Percentiles rank a stretch among this genome's conserved stretches.
These are phyloP conservation scores for Bhutanitis thaidina DNA, from an alignment of 2,888 invertebrate species.

Conservation along the genomic window DNA sequence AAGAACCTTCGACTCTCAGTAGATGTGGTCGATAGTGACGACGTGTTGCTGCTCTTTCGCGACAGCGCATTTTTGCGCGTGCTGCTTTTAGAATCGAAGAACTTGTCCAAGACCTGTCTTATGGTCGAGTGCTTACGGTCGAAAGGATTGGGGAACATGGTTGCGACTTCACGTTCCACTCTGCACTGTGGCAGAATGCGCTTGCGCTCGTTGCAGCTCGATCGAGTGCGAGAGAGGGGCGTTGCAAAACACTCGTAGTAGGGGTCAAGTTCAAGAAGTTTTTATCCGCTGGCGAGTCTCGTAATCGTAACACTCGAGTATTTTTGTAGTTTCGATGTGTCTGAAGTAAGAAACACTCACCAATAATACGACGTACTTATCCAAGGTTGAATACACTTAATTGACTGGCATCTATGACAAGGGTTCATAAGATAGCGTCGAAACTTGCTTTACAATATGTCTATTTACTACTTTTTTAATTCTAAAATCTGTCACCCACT, in stretches of 20 bases:
- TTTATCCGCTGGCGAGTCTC: conserved; percentile 19
- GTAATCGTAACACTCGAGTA: conserved; percentile 18
- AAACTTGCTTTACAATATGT: too few species aligned
- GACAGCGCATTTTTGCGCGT: conserved; percentile 45
- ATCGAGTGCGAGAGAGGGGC: conserved; percentile 26
- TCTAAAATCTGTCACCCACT: too few species aligned
- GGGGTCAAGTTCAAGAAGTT: conserved; percentile 48
- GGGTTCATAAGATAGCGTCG: too few species aligned
- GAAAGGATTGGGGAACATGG: conserved; percentile 85
- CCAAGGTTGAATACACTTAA: too few species aligned
- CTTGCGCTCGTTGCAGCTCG: conserved; percentile 9
- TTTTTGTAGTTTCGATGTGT: neutral
- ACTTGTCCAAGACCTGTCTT: conserved; percentile 82
- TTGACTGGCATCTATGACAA: too few species aligned
- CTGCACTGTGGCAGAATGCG: conserved; percentile 18
- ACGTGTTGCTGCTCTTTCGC: conserved; percentile 47
- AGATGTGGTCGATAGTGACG: conserved; percentile 40
- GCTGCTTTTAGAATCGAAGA: conserved; percentile 64
- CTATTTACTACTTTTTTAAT: too few species aligned
- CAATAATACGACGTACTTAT: too few species aligned
- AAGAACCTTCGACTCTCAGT: conserved; percentile 26
- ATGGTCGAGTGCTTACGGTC: conserved; percentile 85
- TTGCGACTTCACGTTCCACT: conserved; percentile 40
- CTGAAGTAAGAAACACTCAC: too few species aligned
- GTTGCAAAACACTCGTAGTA: conserved; percentile 39